phyloP scores from a whole-genome alignment of 1,140 invertebrate genomes.

The Scaptodrosophila lebanonensis region DNA sequence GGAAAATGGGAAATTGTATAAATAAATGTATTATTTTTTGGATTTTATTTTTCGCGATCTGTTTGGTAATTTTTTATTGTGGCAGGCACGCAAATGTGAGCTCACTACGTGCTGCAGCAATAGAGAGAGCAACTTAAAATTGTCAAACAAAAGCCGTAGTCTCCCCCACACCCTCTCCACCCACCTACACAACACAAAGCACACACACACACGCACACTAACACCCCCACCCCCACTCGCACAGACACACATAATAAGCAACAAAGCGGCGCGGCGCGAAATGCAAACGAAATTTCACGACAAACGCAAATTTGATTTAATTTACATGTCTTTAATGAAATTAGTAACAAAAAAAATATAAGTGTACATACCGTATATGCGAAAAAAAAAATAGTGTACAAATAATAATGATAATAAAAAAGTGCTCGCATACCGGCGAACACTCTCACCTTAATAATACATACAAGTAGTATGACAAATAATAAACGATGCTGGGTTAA shows the following conservation, averaged over 20 bases:
- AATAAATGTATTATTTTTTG: neutral
- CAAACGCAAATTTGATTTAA: slow-evolving; percentile 63
- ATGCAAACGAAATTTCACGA: slow-evolving; percentile 34
- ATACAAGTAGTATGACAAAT: no score
- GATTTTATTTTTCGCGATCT: neutral
- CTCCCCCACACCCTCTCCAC: no score
- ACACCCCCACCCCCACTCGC: neutral
- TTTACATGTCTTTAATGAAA: slow-evolving; percentile 72
- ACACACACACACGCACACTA: slow-evolving; percentile 3
- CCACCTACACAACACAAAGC: no score
- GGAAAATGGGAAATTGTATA: neutral
- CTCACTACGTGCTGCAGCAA: no score
- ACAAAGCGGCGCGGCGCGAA: neutral
- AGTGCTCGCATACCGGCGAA: no score
- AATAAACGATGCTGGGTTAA: no score
- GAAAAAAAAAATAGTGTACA: no score
- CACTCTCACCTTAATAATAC: no score
- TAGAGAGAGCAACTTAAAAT: no score
- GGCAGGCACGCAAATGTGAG: neutral
- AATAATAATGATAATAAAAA: no score
- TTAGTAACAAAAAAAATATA: slow-evolving; percentile 44
- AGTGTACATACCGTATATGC: neutral
- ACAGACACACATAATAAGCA: slow-evolving; percentile 18
- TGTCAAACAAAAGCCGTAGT: no score
- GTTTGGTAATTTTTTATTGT: neutral